Evolutionary conservation across 2,888 invertebrate genomes (phyloP).

Genomic region (Eupithecia subfuscata): DNA sequence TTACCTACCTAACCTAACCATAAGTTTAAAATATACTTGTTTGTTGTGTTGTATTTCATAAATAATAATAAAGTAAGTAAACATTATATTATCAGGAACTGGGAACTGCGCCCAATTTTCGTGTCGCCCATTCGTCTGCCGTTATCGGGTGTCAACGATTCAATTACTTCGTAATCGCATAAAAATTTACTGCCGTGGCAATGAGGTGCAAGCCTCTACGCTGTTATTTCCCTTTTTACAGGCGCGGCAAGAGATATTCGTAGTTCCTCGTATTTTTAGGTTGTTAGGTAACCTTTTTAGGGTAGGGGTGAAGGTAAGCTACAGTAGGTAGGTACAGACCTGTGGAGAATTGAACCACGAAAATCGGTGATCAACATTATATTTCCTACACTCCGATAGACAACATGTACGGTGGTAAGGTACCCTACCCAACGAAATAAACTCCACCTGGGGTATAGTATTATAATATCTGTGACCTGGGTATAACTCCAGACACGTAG

Average conservation of each 20-base stretch:
- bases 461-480: too few species aligned
- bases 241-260: background rate
- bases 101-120: constrained; percentile 29
- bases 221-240: constrained; percentile 10
- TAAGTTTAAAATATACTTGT: too few species aligned
- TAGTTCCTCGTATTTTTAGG: background rate
- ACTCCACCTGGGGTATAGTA: too few species aligned
- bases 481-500: too few species aligned
- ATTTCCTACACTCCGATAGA: too few species aligned
- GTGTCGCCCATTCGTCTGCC: constrained; percentile 39
- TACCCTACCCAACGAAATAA: too few species aligned
- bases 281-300: background rate
- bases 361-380: background rate
- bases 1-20: too few species aligned
- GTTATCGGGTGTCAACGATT: constrained; percentile 41
- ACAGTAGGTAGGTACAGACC: background rate
- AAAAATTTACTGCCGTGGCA: constrained; percentile 41
- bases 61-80: background rate
- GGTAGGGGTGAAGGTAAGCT: background rate
- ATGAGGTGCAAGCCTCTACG: constrained; percentile 23
- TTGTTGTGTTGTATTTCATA: too few species aligned
- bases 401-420: too few species aligned
- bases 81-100: background rate
- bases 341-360: background rate
- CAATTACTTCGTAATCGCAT: constrained; percentile 42